Conservation (phyloP, 2,113 vertebrate species). For the Hippocampus mohnikei region DNA sequence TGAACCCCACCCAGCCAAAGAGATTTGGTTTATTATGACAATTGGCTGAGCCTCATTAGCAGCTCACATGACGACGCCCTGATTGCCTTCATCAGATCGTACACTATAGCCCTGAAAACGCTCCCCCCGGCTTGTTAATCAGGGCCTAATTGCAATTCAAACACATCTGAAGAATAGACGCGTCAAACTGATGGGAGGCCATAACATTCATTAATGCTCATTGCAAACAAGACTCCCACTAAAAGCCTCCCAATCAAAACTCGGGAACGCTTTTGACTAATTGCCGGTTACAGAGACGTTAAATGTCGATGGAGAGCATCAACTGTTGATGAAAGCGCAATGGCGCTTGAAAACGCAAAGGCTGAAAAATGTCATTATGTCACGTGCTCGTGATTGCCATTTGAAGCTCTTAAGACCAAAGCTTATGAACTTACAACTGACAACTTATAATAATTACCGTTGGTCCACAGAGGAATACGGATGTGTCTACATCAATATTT, state of each 20-base stretch:
- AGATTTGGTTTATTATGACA: slow-evolving; percentile 58
- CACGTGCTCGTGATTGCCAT: slow-evolving; percentile 1
- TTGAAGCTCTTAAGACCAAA: not conserved
- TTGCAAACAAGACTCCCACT: slow-evolving; percentile 52
- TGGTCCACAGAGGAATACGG: no score
- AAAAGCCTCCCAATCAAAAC: slow-evolving; percentile 62
- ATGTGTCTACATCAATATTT: no score
- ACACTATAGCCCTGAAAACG: slow-evolving; percentile 45
- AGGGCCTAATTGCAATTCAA: slow-evolving; percentile 70
- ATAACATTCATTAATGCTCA: slow-evolving; percentile 69
- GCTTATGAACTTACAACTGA: not conserved
- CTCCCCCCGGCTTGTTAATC: slow-evolving; percentile 61
- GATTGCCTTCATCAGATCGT: slow-evolving; percentile 65
- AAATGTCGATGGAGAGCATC: slow-evolving; percentile 39
- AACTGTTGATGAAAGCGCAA: slow-evolving; percentile 6
- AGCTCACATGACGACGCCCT: slow-evolving; percentile 54
- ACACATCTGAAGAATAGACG: slow-evolving; percentile 67
- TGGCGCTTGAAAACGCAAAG: not conserved
- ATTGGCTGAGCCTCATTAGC: slow-evolving; percentile 61
- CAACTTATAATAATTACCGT: no score
- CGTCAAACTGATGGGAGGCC: slow-evolving; percentile 65
- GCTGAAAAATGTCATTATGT: slow-evolving; percentile 20
- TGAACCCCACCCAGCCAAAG: slow-evolving; percentile 11
- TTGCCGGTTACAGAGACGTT: slow-evolving; percentile 47
- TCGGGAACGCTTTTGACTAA: slow-evolving; percentile 58